A percentile compares a stretch with the other conserved stretches of the same genome.
Conservation (phyloP, 2,888 invertebrate genomes). For the Drosophila putrida region DNA sequence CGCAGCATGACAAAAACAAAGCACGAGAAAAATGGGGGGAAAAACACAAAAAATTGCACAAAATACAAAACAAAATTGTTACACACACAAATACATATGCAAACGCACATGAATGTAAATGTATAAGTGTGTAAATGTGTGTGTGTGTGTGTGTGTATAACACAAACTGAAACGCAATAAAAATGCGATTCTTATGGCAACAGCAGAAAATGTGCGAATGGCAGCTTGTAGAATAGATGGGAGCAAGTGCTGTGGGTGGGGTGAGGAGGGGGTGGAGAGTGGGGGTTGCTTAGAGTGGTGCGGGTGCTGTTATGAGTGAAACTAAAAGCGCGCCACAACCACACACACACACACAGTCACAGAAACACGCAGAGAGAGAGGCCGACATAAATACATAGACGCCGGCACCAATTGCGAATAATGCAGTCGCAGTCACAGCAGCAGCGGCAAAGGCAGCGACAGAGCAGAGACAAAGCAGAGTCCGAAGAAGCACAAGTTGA, state of each 20-base stretch:
- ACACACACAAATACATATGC: slow-evolving; percentile 28
- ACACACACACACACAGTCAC: slow-evolving; percentile 13
- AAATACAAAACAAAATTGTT: slow-evolving; percentile 30
- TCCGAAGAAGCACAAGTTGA: slow-evolving; percentile 24
- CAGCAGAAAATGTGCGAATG: slow-evolving; percentile 54
- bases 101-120: slow-evolving; percentile 7
- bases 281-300: slow-evolving; percentile 1
- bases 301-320: slow-evolving; percentile 29
- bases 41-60: slow-evolving; percentile 14
- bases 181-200: slow-evolving; percentile 67
- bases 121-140: background rate
- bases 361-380: slow-evolving; percentile 1
- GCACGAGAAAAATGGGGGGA: no score
- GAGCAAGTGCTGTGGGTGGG: background rate
- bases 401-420: slow-evolving; percentile 28
- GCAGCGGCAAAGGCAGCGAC: no score
- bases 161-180: slow-evolving; percentile 67
- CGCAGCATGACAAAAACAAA: slow-evolving; percentile 51
- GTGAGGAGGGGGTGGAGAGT: background rate
- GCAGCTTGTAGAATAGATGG: slow-evolving; percentile 2
- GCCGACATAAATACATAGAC: slow-evolving; percentile 33
- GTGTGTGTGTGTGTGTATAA: slow-evolving; percentile 22
- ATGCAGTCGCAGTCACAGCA: slow-evolving; percentile 22
- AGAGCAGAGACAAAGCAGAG: slow-evolving; percentile 1
- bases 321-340: slow-evolving; percentile 36